phyloP scores from a whole-genome alignment of 2,888 invertebrate species.

The Latheticus oryzae region DNA sequence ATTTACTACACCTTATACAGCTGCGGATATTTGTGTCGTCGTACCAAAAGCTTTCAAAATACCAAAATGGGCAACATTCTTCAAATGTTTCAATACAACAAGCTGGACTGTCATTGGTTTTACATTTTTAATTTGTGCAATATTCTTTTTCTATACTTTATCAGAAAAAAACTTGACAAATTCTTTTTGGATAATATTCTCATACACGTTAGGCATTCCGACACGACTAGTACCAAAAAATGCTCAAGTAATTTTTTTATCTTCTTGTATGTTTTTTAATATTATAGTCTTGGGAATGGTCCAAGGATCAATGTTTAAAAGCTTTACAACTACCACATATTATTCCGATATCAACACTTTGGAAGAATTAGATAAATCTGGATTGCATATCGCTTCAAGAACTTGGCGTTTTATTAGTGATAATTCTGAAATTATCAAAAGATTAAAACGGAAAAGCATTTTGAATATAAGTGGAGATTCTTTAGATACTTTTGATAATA shows the following conservation, averaged over 20 bases:
- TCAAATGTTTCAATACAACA: slow-evolving; percentile 37
- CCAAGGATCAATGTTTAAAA: slow-evolving; percentile 64
- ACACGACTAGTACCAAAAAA: neutral
- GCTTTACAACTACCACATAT: slow-evolving; percentile 62
- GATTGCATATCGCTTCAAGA: slow-evolving; percentile 57
- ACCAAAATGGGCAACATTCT: slow-evolving; percentile 62
- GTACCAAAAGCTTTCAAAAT: slow-evolving; percentile 63
- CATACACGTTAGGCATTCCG: slow-evolving; percentile 6
- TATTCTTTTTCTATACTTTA: slow-evolving; percentile 8
- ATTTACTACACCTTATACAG: slow-evolving; percentile 60
- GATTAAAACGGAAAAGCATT: slow-evolving; percentile 48
- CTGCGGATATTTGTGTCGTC: slow-evolving; percentile 64
- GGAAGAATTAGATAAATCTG: slow-evolving; percentile 61
- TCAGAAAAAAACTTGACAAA: neutral
- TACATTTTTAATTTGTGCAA: slow-evolving; percentile 2
- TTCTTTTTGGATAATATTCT: neutral
- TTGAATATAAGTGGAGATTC: neutral
- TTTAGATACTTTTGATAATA: neutral
- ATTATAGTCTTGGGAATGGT: slow-evolving; percentile 62
- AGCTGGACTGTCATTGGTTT: slow-evolving; percentile 34
- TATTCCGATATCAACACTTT: slow-evolving; percentile 64
- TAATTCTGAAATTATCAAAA: slow-evolving; percentile 47
- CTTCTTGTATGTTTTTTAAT: slow-evolving; percentile 58
- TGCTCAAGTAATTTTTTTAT: slow-evolving; percentile 51
- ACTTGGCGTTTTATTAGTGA: slow-evolving; percentile 48